These are phyloP conservation scores for Tanaodytes sp. DNA, from an alignment of 2,888 invertebrate species.

Conservation along the genomic window DNA sequence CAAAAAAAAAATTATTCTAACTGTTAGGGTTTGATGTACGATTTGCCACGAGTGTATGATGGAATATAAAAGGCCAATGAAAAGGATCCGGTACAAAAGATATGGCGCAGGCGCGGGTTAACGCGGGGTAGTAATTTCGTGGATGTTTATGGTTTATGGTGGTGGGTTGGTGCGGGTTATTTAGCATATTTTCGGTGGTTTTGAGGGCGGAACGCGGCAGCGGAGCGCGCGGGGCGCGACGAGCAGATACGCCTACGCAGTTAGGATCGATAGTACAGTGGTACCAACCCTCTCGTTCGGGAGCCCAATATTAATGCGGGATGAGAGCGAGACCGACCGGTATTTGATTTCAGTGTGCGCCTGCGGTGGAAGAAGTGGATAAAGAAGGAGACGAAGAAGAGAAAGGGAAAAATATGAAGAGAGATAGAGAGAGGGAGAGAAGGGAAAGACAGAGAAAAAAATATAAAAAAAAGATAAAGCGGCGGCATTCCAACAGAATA, in stretches of 20 bases:
- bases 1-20: too few species aligned
- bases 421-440: too few species aligned
- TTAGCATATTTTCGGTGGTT: slow-evolving; percentile 33
- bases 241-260: slow-evolving; percentile 54
- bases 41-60: too few species aligned
- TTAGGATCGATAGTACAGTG: slow-evolving; percentile 52
- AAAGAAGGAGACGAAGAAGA: too few species aligned
- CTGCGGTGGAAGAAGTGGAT: slow-evolving; percentile 44
- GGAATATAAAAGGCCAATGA: too few species aligned
- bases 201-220: slow-evolving; percentile 31
- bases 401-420: too few species aligned
- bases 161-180: slow-evolving; percentile 16
- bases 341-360: slow-evolving; percentile 47
- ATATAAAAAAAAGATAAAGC: too few species aligned
- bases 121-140: slow-evolving; percentile 18
- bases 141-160: slow-evolving; percentile 26
- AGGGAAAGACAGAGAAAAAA: too few species aligned
- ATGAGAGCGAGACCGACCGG: slow-evolving; percentile 50
- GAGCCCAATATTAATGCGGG: slow-evolving; percentile 45
- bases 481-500: slow-evolving; percentile 46
- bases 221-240: slow-evolving; percentile 37
- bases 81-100: too few species aligned
- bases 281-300: slow-evolving; percentile 51
- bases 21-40: too few species aligned
- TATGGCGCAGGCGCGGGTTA: slow-evolving; percentile 1